Percentiles rank a stretch among this genome's conserved stretches.
Evolutionary conservation across 2,113 vertebrate genomes (phyloP).

Genomic region (Macquaria ambigua): DNA sequence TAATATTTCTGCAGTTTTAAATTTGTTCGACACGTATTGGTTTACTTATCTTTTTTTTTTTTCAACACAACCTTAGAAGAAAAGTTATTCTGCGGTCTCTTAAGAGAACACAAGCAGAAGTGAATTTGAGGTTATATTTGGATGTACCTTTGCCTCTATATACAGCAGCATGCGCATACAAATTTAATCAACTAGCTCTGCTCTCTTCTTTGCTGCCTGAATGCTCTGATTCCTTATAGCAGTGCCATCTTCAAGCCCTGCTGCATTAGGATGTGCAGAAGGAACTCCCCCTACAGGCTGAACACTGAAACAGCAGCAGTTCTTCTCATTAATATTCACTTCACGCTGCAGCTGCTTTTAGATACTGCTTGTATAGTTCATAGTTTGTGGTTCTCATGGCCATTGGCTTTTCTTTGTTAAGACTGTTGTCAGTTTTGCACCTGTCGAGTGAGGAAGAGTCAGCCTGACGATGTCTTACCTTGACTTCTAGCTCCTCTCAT

Average conservation of each 20-base stretch:
- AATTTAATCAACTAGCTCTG: slow-evolving; percentile 64
- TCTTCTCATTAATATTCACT: slow-evolving; percentile 16
- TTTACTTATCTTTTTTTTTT: background rate
- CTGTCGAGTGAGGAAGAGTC: background rate
- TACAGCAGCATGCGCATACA: slow-evolving; percentile 68
- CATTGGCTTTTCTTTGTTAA: background rate
- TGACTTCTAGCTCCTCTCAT: slow-evolving; percentile 13
- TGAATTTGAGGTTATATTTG: slow-evolving; percentile 58
- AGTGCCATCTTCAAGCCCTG: slow-evolving; percentile 27
- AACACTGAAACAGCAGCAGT: background rate
- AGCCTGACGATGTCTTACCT: slow-evolving; percentile 6
- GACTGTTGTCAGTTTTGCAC: background rate
- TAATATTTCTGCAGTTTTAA: background rate
- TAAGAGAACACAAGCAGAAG: slow-evolving; percentile 8
- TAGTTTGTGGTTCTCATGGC: background rate
- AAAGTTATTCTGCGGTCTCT: background rate
- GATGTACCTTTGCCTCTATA: slow-evolving; percentile 54
- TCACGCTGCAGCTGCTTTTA: slow-evolving; percentile 18
- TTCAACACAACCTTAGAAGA: background rate
- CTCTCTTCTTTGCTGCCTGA: slow-evolving; percentile 57
- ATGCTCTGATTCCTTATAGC: slow-evolving; percentile 47
- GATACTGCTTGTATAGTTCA: background rate
- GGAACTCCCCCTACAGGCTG: slow-evolving; percentile 54
- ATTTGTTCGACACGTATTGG: background rate
- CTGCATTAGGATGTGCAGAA: slow-evolving; percentile 33